Conservation (phyloP, 2,113 vertebrate species). For the Pseudorasbora parva region DNA sequence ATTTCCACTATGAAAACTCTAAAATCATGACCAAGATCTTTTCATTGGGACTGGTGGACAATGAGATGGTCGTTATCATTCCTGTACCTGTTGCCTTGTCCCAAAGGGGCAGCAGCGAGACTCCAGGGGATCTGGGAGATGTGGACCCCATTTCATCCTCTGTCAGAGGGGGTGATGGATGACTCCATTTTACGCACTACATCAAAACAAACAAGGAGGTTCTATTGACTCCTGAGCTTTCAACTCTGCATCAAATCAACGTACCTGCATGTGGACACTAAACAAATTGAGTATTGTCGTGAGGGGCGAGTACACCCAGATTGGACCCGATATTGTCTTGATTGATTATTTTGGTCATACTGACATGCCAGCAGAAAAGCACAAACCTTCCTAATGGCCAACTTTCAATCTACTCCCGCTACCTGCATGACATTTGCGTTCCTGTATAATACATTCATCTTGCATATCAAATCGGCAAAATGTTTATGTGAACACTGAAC, state of each 20-base stretch:
- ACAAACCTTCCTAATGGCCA: not conserved
- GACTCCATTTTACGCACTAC: conserved; percentile 30
- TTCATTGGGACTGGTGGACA: not conserved
- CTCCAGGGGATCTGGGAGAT: conserved; percentile 12
- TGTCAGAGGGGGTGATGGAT: conserved; percentile 52
- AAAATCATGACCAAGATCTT: not conserved
- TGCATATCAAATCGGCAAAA: not conserved
- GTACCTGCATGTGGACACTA: conserved; percentile 22
- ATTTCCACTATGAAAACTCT: not conserved
- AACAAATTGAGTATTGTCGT: conserved; percentile 30
- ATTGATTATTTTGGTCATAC: conserved; percentile 9
- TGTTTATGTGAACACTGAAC: not conserved
- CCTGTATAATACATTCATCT: not conserved
- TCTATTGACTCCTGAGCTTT: conserved; percentile 29
- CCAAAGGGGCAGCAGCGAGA: not conserved
- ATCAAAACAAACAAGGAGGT: conserved; percentile 46
- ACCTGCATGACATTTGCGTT: not conserved
- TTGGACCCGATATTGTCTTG: conserved; percentile 11
- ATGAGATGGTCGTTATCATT: not conserved
- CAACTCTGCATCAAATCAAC: conserved; percentile 42
- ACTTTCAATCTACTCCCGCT: not conserved
- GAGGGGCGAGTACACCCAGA: not conserved
- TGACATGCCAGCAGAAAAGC: not conserved
- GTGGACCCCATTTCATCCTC: conserved; percentile 45
- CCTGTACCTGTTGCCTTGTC: not conserved